Base-by-base conservation (phyloP, 92 coral and sea anemone genomes). In the Actinernus sp. region DNA sequence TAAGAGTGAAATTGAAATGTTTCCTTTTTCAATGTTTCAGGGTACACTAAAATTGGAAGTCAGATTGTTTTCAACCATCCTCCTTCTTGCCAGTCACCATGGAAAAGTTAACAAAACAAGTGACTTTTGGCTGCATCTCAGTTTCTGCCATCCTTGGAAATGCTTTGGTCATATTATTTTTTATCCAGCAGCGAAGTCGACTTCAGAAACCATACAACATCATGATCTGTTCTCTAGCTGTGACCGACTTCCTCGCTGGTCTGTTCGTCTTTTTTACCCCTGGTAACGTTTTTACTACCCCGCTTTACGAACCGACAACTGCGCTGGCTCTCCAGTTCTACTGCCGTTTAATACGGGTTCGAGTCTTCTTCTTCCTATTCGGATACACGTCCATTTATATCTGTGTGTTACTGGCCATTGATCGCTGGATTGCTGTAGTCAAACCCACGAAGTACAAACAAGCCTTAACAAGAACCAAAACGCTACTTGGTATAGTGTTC, bases 381-480 rank as follows among this genome's bases (percentile, higher is more conserved):
- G 93, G 97, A 43, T 71, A 79, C 31, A 79, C 86, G 24, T 91
- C 93, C 22, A 66, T 86, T 27, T 77, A 91, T 58, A 57, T 84
- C 24, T 76, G 88, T 61, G 45, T 78, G 11, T 66, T 74, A 48
- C 60, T 91, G 48, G 78, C 97, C 10, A 27, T 82, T 18, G 97
- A 91, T 38, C 93, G 93, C 10, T 91, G 97, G 93, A 55, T 76
- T 31, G 97, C 97, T 10, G 97, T 90, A 5, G 76, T 65, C 16
- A 61, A 60, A 36, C 82, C 92, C 1, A 53, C 84, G 2, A 53
- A 59, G 49, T 90, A 90, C 66, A 50, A 82, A 47, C 50, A 77
- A 1, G 45, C 60, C 17, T 68, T 80, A 18, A 67, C 52, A 26
- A 60, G 57, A 19, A 66, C 54, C 8, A 55, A 74, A 24, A 89